These are phyloP conservation scores for Champsocephalus gunnari DNA, from an alignment of 2,797 vertebrate genomes.

Conservation along the genomic window DNA sequence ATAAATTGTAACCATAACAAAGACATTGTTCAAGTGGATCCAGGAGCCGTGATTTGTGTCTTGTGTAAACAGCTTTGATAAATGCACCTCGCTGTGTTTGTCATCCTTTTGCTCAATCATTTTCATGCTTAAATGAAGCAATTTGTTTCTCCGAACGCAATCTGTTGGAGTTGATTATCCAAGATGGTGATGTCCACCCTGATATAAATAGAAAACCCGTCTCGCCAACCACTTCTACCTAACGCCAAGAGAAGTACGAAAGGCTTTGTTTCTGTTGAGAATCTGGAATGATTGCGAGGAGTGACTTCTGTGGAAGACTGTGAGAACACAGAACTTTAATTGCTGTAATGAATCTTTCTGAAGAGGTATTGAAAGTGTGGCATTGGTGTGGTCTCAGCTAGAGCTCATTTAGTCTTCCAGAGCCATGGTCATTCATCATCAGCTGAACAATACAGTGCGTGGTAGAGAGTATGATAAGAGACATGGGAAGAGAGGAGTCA, in stretches of 20 bases:
- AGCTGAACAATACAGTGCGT: constrained; percentile 69
- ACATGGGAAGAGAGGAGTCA: constrained; percentile 39
- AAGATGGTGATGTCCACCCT: constrained; percentile 82
- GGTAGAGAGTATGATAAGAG: constrained; percentile 68
- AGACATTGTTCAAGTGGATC: constrained; percentile 76
- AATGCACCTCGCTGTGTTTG: constrained; percentile 82
- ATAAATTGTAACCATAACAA: constrained; percentile 77
- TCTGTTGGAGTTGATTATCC: constrained; percentile 86
- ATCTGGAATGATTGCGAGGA: constrained; percentile 55
- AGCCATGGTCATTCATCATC: constrained; percentile 76
- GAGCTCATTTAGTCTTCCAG: constrained; percentile 74
- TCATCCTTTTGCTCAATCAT: constrained; percentile 86
- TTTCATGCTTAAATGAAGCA: constrained; percentile 86
- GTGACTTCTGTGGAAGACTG: constrained; percentile 66
- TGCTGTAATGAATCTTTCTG: constrained; percentile 86
- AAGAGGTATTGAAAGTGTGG: constrained; percentile 78
- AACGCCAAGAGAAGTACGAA: constrained; percentile 46
- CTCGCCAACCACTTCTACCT: constrained; percentile 64
- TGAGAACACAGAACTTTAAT: constrained; percentile 81
- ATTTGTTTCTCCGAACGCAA: constrained; percentile 84
- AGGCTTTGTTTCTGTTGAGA: constrained; percentile 51
- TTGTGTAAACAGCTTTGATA: constrained; percentile 84
- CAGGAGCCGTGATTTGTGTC: constrained; percentile 76
- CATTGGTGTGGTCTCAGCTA: constrained; percentile 75
- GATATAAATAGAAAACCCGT: constrained; percentile 81